Conservation (phyloP, 2,797 vertebrate species). For the Neostethus bicornis region DNA sequence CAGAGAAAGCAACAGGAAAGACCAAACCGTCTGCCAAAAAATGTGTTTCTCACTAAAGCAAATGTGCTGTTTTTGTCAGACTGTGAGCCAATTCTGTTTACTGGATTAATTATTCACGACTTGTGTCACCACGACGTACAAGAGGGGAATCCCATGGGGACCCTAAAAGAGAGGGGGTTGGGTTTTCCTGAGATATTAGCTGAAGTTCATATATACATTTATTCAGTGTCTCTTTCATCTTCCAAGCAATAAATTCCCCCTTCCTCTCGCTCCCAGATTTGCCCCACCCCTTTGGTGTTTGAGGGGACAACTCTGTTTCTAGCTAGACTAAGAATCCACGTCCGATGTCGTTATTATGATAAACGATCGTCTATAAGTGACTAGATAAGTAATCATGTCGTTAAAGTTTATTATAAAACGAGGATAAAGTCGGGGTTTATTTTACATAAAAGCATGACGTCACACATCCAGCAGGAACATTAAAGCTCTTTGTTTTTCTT, state of each 20-base stretch:
- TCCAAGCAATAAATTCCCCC: no score
- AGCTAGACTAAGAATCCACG: neutral
- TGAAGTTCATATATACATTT: no score
- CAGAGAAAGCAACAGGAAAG: slow-evolving; percentile 42
- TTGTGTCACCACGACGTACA: slow-evolving; percentile 14
- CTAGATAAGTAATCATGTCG: neutral
- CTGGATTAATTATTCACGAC: slow-evolving; percentile 7
- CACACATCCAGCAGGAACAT: neutral
- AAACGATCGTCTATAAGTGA: neutral
- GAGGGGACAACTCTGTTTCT: neutral
- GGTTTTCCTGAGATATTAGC: no score
- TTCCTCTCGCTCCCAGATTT: no score
- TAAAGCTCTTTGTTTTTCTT: neutral
- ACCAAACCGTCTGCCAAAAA: slow-evolving; percentile 23
- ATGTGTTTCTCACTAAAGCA: slow-evolving; percentile 32
- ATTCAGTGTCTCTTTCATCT: no score
- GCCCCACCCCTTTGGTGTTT: no score
- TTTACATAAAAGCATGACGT: slow-evolving; percentile 1
- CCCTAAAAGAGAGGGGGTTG: no score
- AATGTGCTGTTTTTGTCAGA: slow-evolving; percentile 26
- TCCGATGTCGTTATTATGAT: neutral
- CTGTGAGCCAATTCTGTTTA: slow-evolving; percentile 9
- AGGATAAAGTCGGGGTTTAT: neutral
- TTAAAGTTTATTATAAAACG: neutral
- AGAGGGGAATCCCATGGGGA: slow-evolving; percentile 14